Evolutionary conservation across 2,113 vertebrate species (phyloP), one percentile per base, ranked within the genome.

Genomic region (Thalassoma bifasciatum): DNA sequence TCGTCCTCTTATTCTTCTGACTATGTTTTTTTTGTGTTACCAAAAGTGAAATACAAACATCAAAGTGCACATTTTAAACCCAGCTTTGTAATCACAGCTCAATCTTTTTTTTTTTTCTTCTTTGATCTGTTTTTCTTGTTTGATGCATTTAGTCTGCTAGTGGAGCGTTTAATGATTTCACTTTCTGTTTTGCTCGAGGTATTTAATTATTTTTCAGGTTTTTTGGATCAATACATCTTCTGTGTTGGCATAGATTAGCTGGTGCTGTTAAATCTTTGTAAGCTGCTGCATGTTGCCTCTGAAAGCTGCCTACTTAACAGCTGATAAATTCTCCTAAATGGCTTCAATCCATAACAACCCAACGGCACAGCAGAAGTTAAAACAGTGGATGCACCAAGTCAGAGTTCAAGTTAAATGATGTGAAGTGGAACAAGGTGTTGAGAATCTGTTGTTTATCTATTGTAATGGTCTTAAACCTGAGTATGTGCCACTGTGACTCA

Each of bases 401-500:
- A 52, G 26, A 46, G 42, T 9, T 19, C 13, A 6, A 21, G 14
- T 52, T n/a, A 8, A 23, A 67, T 34, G 49, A n/a, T 47, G 49
- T 17, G n/a, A 26, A 22, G 1, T 38, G 5, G 76, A 64, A 38
- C 34, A 13, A 21, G 34, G 37, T 9, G 71, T 37, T 57, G 30
- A 66, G 63, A 36, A 81, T 81, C 59, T 77, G 73, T 66, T 86
- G 74, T 86, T 83, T 66, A 47, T 78, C 36, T 36, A 5, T 66
- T 16, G 42, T 26, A 19, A 42, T 21, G 6, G 51, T 61, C 37
- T 47, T 62, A 68, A 64, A 34, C 67, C 62, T 66, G 66, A 73
- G 2, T 52, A n/a, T 51, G 11, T 62, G 47, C 50, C 87, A 54
- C 57, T 26, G 57, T 89, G 88, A 85, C 77, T 90, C 85, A 88